Conservation (phyloP, 2,797 vertebrate species). For the Bucorvus abyssinicus region DNA sequence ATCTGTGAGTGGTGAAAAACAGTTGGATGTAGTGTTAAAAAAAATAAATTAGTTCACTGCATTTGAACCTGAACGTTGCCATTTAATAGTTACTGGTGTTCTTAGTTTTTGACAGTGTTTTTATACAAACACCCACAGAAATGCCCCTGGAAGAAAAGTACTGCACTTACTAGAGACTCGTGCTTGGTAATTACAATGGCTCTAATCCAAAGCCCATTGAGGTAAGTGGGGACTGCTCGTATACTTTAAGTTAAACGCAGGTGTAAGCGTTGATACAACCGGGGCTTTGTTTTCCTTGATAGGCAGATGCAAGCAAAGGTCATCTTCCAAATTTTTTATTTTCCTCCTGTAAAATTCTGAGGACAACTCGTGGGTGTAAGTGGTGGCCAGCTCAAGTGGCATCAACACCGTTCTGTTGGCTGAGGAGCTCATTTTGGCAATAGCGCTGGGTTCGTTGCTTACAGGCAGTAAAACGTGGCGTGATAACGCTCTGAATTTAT, state of each 20-base stretch:
- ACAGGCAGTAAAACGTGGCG: background rate
- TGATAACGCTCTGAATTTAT: background rate
- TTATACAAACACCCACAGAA: constrained; percentile 55
- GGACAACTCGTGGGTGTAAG: background rate
- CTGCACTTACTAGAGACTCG: constrained; percentile 27
- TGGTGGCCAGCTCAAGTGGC: background rate
- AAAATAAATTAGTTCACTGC: constrained; percentile 65
- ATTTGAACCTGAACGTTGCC: constrained; percentile 50
- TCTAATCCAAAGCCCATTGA: constrained; percentile 30
- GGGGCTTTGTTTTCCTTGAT: background rate
- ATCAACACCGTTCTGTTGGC: background rate
- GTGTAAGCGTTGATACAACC: background rate
- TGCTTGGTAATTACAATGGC: constrained; percentile 31
- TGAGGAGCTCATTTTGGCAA: background rate
- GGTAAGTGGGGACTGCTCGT: constrained; percentile 18
- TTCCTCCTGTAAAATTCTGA: background rate
- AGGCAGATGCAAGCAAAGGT: background rate
- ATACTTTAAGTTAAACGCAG: background rate
- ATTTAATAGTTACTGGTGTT: constrained; percentile 45
- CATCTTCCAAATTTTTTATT: background rate
- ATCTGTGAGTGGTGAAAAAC: constrained; percentile 30
- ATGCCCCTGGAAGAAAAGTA: constrained; percentile 43
- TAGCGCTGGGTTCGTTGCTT: background rate
- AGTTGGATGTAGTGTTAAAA: constrained; percentile 46
- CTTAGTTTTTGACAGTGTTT: constrained; percentile 58